These are phyloP conservation scores for Setophaga kirtlandii DNA, from an alignment of 2,113 vertebrate species.

Conservation along the genomic window DNA sequence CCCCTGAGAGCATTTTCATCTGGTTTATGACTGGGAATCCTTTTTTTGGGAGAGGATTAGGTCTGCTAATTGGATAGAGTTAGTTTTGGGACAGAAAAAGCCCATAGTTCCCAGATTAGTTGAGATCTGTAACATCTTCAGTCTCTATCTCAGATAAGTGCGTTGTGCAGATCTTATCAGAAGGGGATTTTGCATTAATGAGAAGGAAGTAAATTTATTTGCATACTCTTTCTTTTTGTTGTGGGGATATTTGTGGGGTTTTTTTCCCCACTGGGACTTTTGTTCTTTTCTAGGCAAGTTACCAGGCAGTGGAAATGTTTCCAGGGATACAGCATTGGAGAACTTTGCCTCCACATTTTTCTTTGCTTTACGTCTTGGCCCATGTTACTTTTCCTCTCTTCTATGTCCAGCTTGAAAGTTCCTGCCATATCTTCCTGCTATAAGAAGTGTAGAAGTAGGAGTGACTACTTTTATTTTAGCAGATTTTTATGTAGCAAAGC, in stretches of 20 bases:
- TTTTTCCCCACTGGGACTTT: neutral
- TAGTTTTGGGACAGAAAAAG: neutral
- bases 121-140: neutral
- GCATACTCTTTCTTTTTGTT: neutral
- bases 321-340: neutral
- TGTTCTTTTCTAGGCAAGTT: neutral
- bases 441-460: neutral
- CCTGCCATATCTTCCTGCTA: neutral
- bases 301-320: neutral
- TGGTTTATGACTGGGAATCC: neutral
- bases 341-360: neutral
- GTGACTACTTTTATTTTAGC: neutral
- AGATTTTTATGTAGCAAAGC: neutral
- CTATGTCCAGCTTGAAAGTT: neutral
- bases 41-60: neutral
- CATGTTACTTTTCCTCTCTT: neutral
- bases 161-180: neutral
- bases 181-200: neutral
- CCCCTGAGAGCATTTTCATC: neutral
- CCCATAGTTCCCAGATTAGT: neutral
- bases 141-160: neutral
- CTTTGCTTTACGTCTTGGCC: neutral
- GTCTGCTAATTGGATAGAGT: neutral
- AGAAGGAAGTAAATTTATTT: neutral
- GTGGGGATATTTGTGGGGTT: neutral